These are phyloP conservation scores for Agonopterix arenella DNA, from an alignment of 2,888 invertebrate species.

Conservation along the genomic window DNA sequence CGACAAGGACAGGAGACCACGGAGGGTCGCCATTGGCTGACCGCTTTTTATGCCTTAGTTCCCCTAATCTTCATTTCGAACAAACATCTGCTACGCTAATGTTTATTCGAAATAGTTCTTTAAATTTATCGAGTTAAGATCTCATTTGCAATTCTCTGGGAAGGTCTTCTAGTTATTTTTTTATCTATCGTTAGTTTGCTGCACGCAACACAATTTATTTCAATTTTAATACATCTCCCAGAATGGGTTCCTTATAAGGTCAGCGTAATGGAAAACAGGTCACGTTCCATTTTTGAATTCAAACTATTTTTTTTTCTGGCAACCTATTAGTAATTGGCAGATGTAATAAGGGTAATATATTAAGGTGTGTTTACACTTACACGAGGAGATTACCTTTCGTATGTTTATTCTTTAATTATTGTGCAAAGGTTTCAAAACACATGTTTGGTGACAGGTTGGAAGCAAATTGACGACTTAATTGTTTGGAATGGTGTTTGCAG, in stretches of 20 bases:
- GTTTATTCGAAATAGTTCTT: conserved; percentile 68
- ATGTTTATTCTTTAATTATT: too few relatives aligned
- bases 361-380: background rate
- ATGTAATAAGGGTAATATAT: conserved; percentile 17
- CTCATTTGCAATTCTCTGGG: conserved; percentile 51
- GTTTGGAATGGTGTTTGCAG: too few relatives aligned
- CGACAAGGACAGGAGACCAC: conserved; percentile 44
- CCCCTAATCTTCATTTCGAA: conserved; percentile 74
- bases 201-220: conserved; percentile 58
- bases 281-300: conserved; percentile 26
- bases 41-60: conserved; percentile 74
- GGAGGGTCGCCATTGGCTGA: conserved; percentile 60
- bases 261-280: conserved; percentile 35
- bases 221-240: conserved; percentile 65
- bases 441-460: conserved; percentile 1
- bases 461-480: too few relatives aligned
- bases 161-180: conserved; percentile 43
- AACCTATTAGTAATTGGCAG: conserved; percentile 16
- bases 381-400: too few relatives aligned
- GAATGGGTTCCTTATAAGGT: conserved; percentile 60
- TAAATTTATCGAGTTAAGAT: conserved; percentile 61
- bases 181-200: conserved; percentile 55
- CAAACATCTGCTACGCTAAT: conserved; percentile 68
- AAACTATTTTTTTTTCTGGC: conserved; percentile 33
- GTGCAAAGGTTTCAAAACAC: conserved; percentile 9